Evolutionary conservation across 2,888 invertebrate species (phyloP), one percentile per base, ranked within the genome.

Genomic region (Phaonia tiefii): DNA sequence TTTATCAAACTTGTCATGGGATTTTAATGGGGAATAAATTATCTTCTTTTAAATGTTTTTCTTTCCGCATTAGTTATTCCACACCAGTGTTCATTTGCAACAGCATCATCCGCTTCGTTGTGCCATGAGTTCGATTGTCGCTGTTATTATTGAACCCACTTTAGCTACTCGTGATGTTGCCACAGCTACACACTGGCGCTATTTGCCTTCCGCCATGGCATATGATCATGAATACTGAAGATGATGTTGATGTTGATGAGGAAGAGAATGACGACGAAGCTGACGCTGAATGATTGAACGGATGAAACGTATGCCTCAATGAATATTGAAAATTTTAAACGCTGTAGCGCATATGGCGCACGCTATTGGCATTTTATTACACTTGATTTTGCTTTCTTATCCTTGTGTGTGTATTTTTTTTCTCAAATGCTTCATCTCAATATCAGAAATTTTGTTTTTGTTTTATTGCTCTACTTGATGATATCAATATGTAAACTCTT

Each of bases 301-400:
- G 49, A 74, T 60, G 74, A 39, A 13, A 44, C 65, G 69, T 8
- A 60, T 60, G 66, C 77, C 46, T 67, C 73, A 63, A 44, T 80
- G 77, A 49, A 71, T 74, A 77, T 75, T 10, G 66, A 74, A 17
- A 71, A 69, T 37, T 71, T 71, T 80, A 60, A 54, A 72, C 77
- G 75, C 76, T 75, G 54, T 39, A 83, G 79, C n/a, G n/a, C 81
- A 83, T 83, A 60, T 83, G 83, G 83, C 83, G 83, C 83, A 81
- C 75, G 79, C 81, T 83, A 81, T 83, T 81, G 79, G 79, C 79
- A 79, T 81, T 79, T 83, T 83, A 81, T 83, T 79, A 71, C 81
- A 77, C 77, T 76, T 81, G 69, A 75, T 77, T 77, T 65, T 51
- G 31, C 66, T 49, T 58, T 51, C 31, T 31, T 8, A 5, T 31